Base-by-base conservation (phyloP, 2,797 vertebrate genomes). In the Bryconaethiops microstoma region DNA sequence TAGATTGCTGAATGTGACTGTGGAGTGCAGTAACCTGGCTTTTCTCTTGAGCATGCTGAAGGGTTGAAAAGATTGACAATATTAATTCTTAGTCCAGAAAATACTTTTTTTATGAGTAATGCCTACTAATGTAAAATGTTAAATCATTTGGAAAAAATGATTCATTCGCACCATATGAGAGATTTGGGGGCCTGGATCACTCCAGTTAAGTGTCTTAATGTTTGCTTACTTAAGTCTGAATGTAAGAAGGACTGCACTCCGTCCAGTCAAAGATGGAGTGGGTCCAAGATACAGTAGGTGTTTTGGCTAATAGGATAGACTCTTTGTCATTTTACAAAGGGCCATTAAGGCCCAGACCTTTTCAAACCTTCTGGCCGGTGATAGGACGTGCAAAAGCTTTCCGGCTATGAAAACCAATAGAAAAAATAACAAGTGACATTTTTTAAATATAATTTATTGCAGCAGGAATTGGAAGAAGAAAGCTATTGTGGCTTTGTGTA, bases 401-500 rank as follows among this genome's bases (percentile, higher is more conserved):
- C 80, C 85, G 87, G 87, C 86, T 87, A 87, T 89, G 76, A 89
- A 90, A 90, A 85, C 87, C 79, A 87, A 79, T 39, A 85, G 25
- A 77, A 86, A 87, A 90, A 89, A 91, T 86, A 35, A 35, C 35
- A 62, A 79, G 81, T 88, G 88, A 90, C 89, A 90, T 88, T 87
- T 54, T 35, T 4, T 29, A 83, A 62, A 67, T 78, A 83, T 75
- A 70, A 86, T 91, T 87, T 85, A 84, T 89, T 82, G 83, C 83
- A 85, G 87, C 76, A 78, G 82, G 78, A 39, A 81, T 74, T 77
- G 78, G 39, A 83, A 77, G 75, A 55, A 69, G 50, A 65, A 72
- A 52, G 2, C 70, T 81, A 70, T 39, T 77, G 80, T 65, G 77
- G 85, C 84, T 87, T 82, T 78, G 86, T 82, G 78, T 72, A 69